These are phyloP conservation scores for Aeoliscus strigatus DNA, from an alignment of 2,797 vertebrate species.

Conservation along the genomic window DNA sequence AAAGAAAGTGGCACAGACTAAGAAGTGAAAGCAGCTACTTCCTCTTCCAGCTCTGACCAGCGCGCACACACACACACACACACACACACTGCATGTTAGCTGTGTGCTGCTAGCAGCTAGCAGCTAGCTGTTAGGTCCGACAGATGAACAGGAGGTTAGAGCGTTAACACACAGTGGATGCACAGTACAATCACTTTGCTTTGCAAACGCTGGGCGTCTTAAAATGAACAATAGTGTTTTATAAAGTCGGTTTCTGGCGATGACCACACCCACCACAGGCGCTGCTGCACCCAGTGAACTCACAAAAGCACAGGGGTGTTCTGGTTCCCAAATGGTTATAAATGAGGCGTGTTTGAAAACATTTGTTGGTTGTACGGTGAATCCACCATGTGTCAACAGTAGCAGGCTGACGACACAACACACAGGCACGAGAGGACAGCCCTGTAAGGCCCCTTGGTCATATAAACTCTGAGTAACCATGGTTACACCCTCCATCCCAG, in stretches of 20 bases:
- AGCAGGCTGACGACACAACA: conserved; percentile 54
- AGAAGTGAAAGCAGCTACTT: no score
- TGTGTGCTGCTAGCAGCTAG: conserved; percentile 40
- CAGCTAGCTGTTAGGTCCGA: conserved; percentile 49
- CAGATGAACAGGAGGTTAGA: conserved; percentile 56
- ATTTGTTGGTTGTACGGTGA: conserved; percentile 44
- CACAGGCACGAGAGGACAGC: conserved; percentile 71
- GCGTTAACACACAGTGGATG: conserved; percentile 56
- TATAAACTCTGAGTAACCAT: conserved; percentile 38
- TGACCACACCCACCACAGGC: no score
- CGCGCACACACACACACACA: conserved; percentile 14
- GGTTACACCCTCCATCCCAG: conserved; percentile 38
- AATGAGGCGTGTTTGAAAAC: no score
- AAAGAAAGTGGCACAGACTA: no score
- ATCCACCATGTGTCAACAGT: conserved; percentile 52
- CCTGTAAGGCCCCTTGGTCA: conserved; percentile 66
- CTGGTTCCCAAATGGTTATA: no score
- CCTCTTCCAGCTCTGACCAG: no score
- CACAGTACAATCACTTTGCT: conserved; percentile 47
- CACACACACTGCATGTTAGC: conserved; percentile 35
- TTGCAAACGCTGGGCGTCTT: no score
- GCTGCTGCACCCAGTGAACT: no score
- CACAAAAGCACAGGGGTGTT: no score
- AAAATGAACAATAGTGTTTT: no score
- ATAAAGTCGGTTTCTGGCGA: no score